These are phyloP conservation scores for Lasioglossum baleicum DNA, from an alignment of 1,140 invertebrate genomes.

Conservation along the genomic window DNA sequence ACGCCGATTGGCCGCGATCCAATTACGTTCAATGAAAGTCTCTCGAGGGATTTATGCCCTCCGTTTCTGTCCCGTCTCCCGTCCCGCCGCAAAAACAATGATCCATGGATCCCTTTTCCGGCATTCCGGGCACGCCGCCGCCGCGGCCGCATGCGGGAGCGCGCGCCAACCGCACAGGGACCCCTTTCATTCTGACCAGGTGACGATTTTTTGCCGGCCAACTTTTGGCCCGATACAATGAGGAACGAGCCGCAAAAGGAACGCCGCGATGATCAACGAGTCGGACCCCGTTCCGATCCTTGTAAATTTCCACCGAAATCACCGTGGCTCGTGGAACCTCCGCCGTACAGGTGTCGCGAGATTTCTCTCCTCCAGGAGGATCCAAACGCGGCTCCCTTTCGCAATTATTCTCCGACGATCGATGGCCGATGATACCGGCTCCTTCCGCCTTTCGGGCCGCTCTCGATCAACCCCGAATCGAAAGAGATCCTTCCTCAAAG, in stretches of 20 bases:
- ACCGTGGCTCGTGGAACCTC: no score
- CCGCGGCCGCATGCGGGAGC: no score
- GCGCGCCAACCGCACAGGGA: no score
- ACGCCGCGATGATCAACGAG: conserved; percentile 32
- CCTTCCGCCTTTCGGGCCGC: no score
- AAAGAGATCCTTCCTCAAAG: no score
- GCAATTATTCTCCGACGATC: no score
- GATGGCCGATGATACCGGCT: no score
- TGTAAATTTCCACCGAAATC: conserved; percentile 39
- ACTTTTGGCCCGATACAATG: conserved; percentile 40
- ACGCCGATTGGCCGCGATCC: conserved; percentile 59
- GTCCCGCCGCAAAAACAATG: conserved; percentile 53
- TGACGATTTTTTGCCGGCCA: conserved; percentile 33
- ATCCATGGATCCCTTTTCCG: conserved; percentile 63
- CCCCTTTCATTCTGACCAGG: conserved; percentile 29
- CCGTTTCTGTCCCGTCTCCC: conserved; percentile 39
- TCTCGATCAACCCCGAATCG: no score
- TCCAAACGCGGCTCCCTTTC: no score
- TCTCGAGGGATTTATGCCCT: conserved; percentile 61
- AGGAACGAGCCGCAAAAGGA: conserved; percentile 37
- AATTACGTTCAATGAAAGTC: conserved; percentile 67
- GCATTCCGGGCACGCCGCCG: conserved; percentile 46
- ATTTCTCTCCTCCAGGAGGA: no score
- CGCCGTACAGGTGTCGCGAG: no score
- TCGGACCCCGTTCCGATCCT: neutral